Conservation (phyloP, 2,888 invertebrate species). For the Phaonia tiefii region DNA sequence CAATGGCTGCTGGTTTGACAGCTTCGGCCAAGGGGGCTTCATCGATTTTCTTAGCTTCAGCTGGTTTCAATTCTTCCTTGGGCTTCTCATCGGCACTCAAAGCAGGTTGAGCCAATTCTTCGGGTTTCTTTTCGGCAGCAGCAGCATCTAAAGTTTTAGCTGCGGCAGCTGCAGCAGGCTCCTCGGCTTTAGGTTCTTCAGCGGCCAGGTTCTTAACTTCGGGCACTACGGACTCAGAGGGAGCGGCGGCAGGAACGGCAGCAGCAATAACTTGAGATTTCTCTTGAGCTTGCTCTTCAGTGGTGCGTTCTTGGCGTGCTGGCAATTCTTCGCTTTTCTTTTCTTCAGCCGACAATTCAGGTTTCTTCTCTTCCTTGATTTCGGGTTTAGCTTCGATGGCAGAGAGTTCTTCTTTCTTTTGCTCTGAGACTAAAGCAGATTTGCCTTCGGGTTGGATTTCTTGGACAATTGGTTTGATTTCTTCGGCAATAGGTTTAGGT, state of each 20-base stretch:
- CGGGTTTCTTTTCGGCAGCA: constrained; percentile 54
- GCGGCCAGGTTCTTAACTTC: constrained; percentile 59
- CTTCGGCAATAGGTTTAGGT: constrained; percentile 67
- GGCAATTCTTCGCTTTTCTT: constrained; percentile 71
- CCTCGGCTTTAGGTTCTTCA: constrained; percentile 66
- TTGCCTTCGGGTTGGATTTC: constrained; percentile 63
- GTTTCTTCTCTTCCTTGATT: constrained; percentile 51
- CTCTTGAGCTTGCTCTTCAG: constrained; percentile 66
- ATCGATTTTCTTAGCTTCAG: constrained; percentile 74
- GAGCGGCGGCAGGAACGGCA: constrained; percentile 48
- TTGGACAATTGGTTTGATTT: constrained; percentile 65
- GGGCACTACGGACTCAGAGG: constrained; percentile 44
- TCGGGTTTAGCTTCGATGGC: constrained; percentile 52
- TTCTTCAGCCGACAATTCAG: constrained; percentile 56
- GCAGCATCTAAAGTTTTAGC: constrained; percentile 69
- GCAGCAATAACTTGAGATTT: constrained; percentile 45
- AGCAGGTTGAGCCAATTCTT: constrained; percentile 60
- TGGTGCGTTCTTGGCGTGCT: constrained; percentile 72
- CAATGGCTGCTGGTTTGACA: constrained; percentile 58
- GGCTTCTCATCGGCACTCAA: constrained; percentile 73
- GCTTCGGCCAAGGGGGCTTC: constrained; percentile 81
- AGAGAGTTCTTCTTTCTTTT: constrained; percentile 65
- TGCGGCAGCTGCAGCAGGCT: constrained; percentile 39
- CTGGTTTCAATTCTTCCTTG: constrained; percentile 74
- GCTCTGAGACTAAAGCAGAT: constrained; percentile 64